Conservation (phyloP, 1,140 invertebrate species). For the Thalassaphorura encarpata region DNA sequence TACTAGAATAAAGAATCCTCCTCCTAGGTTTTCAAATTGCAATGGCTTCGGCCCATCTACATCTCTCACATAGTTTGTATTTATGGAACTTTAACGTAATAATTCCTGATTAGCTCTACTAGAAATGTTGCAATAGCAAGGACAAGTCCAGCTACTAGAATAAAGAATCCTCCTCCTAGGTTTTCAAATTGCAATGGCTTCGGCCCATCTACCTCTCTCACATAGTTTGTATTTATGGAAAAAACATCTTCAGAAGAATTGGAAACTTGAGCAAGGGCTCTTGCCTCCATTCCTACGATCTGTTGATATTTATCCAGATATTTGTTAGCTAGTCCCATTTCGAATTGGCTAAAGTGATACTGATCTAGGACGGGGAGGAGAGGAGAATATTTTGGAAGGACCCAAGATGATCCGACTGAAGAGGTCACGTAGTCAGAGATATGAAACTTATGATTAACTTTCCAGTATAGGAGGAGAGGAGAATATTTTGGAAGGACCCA, state of each 20-base stretch:
- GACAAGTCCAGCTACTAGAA: constrained; percentile 16
- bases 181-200: constrained; percentile 21
- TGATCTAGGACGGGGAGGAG: constrained; percentile 13
- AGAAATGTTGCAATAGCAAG: not conserved
- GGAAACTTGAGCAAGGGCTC: constrained; percentile 12
- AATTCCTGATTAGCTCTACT: no score
- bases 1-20: constrained; percentile 17
- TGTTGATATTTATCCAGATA: constrained; percentile 23
- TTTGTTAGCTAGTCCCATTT: constrained; percentile 26
- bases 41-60: constrained; percentile 11
- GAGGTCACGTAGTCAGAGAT: constrained; percentile 30
- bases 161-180: constrained; percentile 21
- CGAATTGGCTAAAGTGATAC: constrained; percentile 11
- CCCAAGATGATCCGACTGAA: constrained; percentile 30
- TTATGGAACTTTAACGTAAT: no score
- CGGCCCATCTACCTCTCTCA: not conserved
- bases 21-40: constrained; percentile 21
- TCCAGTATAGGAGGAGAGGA: constrained; percentile 25
- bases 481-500: constrained; percentile 28
- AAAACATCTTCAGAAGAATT: constrained; percentile 10
- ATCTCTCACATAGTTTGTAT: constrained; percentile 2
- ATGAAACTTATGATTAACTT: constrained; percentile 18
- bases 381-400: constrained; percentile 25
- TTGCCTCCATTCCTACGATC: not conserved
- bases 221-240: not conserved